Conservation (phyloP, 1,140 invertebrate species). For the Aphaenogaster floridana region DNA sequence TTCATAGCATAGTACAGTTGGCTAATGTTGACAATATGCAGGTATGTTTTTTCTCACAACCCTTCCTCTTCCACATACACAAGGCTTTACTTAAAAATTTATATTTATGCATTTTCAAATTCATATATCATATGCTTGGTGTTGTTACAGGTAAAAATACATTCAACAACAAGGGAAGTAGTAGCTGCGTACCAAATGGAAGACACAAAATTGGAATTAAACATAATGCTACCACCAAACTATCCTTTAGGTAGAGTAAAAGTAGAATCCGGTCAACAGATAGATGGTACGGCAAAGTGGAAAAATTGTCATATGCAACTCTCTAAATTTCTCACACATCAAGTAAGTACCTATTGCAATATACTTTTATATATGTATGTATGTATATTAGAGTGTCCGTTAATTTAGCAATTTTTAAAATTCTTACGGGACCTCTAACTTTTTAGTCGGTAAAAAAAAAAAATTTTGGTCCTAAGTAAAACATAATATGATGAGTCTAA, state of each 20-base stretch:
- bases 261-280: conserved; percentile 90
- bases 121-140: conserved; percentile 6
- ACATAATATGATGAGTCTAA: too few relatives aligned
- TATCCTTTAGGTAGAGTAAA: conserved; percentile 92
- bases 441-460: too few relatives aligned
- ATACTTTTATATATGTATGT: not conserved
- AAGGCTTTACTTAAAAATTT: not conserved
- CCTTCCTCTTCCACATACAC: not conserved
- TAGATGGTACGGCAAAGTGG: conserved; percentile 89
- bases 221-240: conserved; percentile 92
- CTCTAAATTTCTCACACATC: conserved; percentile 93
- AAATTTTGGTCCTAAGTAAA: too few relatives aligned
- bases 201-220: conserved; percentile 93
- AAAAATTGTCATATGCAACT: conserved; percentile 93
- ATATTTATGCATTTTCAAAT: conserved; percentile 5
- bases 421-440: too few relatives aligned
- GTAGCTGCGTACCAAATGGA: conserved; percentile 93
- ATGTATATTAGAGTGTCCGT: not conserved
- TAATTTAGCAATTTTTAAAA: too few relatives aligned
- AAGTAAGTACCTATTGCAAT: conserved; percentile 87
- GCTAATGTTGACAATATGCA: conserved; percentile 90
- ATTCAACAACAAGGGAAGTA: conserved; percentile 91
- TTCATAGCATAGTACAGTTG: conserved; percentile 82
- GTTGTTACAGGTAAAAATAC: conserved; percentile 89
- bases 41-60: conserved; percentile 82